Evolutionary conservation across 1,140 invertebrate species (phyloP), one percentile per base, ranked within the genome.

Genomic region (Brachionus manjavacas): DNA sequence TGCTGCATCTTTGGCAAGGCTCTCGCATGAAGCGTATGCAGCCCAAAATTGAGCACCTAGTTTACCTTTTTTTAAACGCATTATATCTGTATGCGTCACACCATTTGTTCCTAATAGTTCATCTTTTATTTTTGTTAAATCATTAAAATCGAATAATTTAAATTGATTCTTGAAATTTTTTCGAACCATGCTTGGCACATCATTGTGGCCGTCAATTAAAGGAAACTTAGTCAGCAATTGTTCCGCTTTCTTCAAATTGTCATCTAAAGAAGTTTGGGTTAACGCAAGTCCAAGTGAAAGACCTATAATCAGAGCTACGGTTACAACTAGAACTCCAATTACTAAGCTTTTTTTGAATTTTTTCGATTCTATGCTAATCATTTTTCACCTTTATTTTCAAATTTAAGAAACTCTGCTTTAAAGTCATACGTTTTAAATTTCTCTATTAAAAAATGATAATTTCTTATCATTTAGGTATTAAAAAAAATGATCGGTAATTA

Each of bases 21-120:
- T 92, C 79, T 93, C 92, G 88, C 95, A 96, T 4, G 93, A 93
- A 60, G 94, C 94, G 90, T 95, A 96, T 70, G 94, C 94, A 49
- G 93, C 94, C 94, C 94, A 95, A 89, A 95, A 95, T 94, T 95
- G 92, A 3, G 93, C 94, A 60, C 94, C 94, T 72, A 96, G 92
- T 86, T 93, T 92, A 64, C 95, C 95, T 86, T 93, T 91, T 85
- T 92, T 91, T 81, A 96, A 90, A 87, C 94, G 91, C 64, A 94
- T 94, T 86, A 97, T 93, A 89, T 96, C 95, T 1, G 95, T 96
- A 86, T 96, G 72, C 23, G 39, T 49, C 8, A 80, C 76, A 35
- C 76, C 76, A 35, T 80, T 52, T 12, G 76, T 80, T 16, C 49
- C 76, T 1, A 35, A 35, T n/a, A 80, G 16, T 20, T 52, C 8